Evolutionary conservation across 2,888 invertebrate genomes (phyloP), one percentile per base, ranked within the genome.

Genomic region (Oscheius sp.): DNA sequence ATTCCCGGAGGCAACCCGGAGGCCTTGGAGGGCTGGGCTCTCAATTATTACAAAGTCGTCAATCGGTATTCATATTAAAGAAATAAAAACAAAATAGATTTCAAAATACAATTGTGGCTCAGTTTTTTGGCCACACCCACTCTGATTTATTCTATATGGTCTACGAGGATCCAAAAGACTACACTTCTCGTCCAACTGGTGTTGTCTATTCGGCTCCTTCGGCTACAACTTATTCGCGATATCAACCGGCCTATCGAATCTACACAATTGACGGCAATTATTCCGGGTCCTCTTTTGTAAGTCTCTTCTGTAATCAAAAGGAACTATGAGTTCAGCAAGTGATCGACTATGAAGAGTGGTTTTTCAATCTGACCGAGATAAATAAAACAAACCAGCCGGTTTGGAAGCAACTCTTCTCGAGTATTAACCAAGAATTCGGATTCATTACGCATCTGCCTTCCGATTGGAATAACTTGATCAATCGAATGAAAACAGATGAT

Each of bases 331-430:
- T 50, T 42, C 88, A 92, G 92, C 90, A 92, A 87, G 94, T 96
- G 25, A 91, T 95, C 20, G 95, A 96, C 88, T 95, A 95, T 86
- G 94, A 95, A 87, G 94, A 93, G 0, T 96, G 95, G 93, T 93
- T 94, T 52, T 93, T 96, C 92, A 94, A 96, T 88, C 88, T 96
- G 69, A 68, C 68, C 15, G 33, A 31, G 50, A 52, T 29, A 8
- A 48, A 65, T 46, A 52, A 33, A 15, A 48, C 33, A 33, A 25
- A 45, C 20, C 53, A 57, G 23, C 46, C 63, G 1, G 23, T 17
- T 12, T 70, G 65, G 65, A 55, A 50, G 12, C 48, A 57, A 29
- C 57, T 70, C 20, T 70, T 50, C 53, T n/a, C 58, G 6, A 70
- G 70, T 48, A 34, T 58, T 5, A 64, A 53, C 33, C 45, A 39